Percentiles rank a stretch among this genome's conserved stretches.
Evolutionary conservation across 2,113 vertebrate genomes (phyloP).

Genomic region (Gopherus flavomarginatus): DNA sequence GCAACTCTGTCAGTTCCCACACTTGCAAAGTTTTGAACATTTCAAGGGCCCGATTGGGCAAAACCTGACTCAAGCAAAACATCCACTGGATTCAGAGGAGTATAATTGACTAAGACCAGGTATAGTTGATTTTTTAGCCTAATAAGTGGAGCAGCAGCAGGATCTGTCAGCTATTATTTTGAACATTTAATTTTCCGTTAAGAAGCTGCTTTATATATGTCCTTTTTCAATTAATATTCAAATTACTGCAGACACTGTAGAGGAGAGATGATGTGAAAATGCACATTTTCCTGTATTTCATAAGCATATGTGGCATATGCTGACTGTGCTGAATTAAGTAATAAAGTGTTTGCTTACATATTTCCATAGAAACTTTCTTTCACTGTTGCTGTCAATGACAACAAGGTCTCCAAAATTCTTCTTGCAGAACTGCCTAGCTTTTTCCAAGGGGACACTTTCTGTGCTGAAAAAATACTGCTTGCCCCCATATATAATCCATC

Average conservation of each 20-base stretch:
- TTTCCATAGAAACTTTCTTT: conserved; percentile 93
- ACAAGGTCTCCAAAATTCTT: conserved; percentile 86
- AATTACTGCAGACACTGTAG: neutral
- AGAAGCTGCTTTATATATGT: neutral
- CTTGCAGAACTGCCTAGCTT: conserved; percentile 87
- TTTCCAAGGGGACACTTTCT: conserved; percentile 82
- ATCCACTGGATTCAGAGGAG: neutral
- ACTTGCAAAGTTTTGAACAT: neutral
- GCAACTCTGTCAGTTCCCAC: neutral
- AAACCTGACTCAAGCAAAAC: neutral
- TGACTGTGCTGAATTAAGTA: neutral
- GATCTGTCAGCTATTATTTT: neutral
- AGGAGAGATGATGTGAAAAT: neutral
- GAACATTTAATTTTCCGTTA: neutral
- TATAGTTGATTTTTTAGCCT: neutral
- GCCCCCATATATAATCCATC: conserved; percentile 89
- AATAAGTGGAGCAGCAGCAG: neutral
- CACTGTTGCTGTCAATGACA: conserved; percentile 82
- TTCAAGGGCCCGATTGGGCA: neutral
- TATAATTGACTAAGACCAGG: neutral
- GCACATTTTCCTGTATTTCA: neutral
- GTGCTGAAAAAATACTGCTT: conserved; percentile 89
- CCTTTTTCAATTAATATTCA: neutral
- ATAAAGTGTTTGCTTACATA: conserved; percentile 77
- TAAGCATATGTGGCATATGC: neutral